Evolutionary conservation across 2,888 invertebrate species (phyloP), one percentile per base, ranked within the genome.

Genomic region (Bombylius major): DNA sequence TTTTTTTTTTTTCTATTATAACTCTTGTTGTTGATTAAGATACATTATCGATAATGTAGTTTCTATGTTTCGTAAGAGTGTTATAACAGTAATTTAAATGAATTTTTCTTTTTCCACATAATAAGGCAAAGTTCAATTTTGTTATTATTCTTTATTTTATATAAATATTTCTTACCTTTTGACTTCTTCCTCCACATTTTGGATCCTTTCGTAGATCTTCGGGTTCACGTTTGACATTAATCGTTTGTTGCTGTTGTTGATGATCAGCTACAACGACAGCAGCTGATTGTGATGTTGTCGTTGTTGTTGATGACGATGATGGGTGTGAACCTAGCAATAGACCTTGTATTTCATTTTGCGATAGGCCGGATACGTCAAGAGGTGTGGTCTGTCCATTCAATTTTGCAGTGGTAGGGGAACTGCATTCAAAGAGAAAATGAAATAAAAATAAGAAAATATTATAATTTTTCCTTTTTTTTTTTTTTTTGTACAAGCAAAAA

Each of bases 301-400:
- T 59, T 49, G 67, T 61, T 57, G 69, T 65, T 59, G 67, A 58
- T 51, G 67, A 62, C 54, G 72, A 69, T 59, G 72, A 71, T 70
- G 73, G 72, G 72, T 75, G 75, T 67, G 74, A 70, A 67, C 75
- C 74, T 65, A 75, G 72, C 66, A 75, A 67, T 67, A 75, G 68
- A 69, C 74, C 75, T 73, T 75, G 75, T 66, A 75, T 73, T 69
- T 75, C 75, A 72, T 73, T 75, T 68, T 75, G 74, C 69, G 75
- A 75, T 72, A 75, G 73, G 70, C 73, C 70, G 66, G 74, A 71
- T 65, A 75, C 73, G 66, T 75, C 75, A 63, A 75, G 70, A 70
- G 74, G 73, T 70, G 74, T 74, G 74, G 75, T 71, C 69, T 75
- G 75, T 63, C 75, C 75, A 65, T 75, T 75, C 61, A 75, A 64